phyloP scores from a whole-genome alignment of 1,140 invertebrate genomes.

The Micrasema longulum region DNA sequence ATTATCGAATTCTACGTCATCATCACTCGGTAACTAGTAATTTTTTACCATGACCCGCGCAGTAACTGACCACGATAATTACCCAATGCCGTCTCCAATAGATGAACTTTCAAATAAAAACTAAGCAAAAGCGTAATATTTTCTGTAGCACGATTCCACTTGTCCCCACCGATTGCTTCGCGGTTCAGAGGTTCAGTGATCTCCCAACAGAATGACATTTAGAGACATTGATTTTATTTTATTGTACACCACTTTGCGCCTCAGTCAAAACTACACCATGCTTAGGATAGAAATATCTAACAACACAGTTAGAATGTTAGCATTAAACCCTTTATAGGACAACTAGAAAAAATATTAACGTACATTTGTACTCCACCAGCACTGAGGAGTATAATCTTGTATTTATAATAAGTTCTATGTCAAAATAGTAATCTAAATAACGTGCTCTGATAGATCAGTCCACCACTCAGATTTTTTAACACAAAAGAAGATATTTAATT shows the following conservation, averaged over 20 bases:
- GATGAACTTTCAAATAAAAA: background rate
- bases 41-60: too few species aligned
- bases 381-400: background rate
- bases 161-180: background rate
- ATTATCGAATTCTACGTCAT: too few species aligned
- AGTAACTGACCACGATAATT: too few species aligned
- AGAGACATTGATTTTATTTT: background rate
- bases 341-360: background rate
- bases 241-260: background rate
- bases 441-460: too few species aligned
- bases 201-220: background rate
- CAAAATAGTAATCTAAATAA: background rate
- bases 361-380: background rate
- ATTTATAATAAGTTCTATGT: background rate
- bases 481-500: too few species aligned
- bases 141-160: background rate
- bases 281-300: background rate
- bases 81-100: background rate
- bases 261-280: background rate
- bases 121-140: background rate
- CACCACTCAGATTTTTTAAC: background rate
- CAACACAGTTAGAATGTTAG: background rate
- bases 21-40: too few species aligned
- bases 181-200: conserved; percentile 9
- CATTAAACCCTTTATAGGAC: background rate